Base-by-base conservation (phyloP, 2,888 invertebrate species). In the Meteorus colon region DNA sequence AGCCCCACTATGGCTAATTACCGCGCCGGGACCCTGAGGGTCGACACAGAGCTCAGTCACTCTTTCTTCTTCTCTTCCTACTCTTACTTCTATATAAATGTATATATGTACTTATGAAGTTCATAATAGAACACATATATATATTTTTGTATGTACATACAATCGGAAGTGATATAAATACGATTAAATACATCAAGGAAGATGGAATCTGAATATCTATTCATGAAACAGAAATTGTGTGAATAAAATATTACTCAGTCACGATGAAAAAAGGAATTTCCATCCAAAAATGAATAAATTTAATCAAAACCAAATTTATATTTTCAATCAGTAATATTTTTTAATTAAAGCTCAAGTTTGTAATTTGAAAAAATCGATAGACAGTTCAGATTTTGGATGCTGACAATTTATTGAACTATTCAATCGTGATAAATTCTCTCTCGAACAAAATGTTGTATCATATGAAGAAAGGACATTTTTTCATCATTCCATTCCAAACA, bases 1-100 rank as follows among this genome's bases (percentile, higher is more conserved):
- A 79, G 74, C 78, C 78, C 78, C 79, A 81, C 82, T 79, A 81
- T 78, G 78, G 82, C 83, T 83, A 83, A 83, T 83, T 83, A 83
- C 82, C 81, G 80, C 76, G 75, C 76, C 78, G 80, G 81, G 81
- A 81, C 80, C 79, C 74, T 73, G 73, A 76, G 71, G 73, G 72
- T 73, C 67, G 74, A 24, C 73, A 29, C 31, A 48, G 48, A 1
- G n/a, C 48, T 16, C n/a, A 48, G 48, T 48, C 48, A 19, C 75
- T 63, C 60, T 74, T 66, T 77, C 75, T 60, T 73, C 14, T 45
- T 74, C 62, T 59, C 71, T 60, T 70, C 63, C 72, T 34, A 55
- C 66, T 55, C 19, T 1, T 19, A 34, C 41, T 65, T 19, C 12
- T 12, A 14, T 29, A 27, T 24, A 24, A 27, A 29, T 24, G 19